Evolutionary conservation across 2,113 vertebrate genomes (phyloP).

Genomic region (Podarcis muralis): DNA sequence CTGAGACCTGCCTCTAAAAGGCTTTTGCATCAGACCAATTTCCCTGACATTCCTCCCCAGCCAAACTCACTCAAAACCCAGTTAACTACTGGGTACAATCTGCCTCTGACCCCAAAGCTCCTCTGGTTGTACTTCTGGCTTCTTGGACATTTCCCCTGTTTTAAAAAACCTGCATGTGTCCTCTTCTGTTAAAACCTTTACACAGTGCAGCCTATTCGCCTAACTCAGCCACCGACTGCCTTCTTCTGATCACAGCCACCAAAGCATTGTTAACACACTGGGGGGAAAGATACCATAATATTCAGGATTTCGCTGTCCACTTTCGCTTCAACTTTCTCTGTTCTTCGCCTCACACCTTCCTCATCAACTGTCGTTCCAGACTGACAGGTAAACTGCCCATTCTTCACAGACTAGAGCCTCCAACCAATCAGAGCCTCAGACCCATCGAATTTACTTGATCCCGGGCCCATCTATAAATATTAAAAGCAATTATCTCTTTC

Average conservation of each 20-base stretch:
- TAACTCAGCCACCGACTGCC: not conserved
- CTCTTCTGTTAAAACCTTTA: not conserved
- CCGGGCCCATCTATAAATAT: no score
- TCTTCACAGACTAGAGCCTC: not conserved
- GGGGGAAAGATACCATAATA: not conserved
- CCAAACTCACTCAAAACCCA: no score
- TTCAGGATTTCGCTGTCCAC: not conserved
- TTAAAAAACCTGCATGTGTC: no score
- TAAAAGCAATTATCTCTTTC: not conserved
- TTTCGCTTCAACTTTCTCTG: not conserved
- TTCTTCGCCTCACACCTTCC: no score
- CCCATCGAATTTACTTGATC: no score
- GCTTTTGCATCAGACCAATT: no score
- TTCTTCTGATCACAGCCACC: not conserved
- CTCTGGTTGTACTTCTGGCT: no score
- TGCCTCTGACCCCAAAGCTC: no score
- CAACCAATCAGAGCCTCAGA: not conserved
- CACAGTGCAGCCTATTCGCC: not conserved
- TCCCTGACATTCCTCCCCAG: no score
- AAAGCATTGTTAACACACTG: not conserved
- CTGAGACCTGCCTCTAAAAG: no score
- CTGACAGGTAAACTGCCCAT: not conserved
- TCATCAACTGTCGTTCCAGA: not conserved
- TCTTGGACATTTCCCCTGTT: no score
- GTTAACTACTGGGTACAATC: no score